Percentiles rank a stretch among this genome's conserved stretches.
These are phyloP conservation scores for Philonicus albiceps DNA, from an alignment of 2,888 invertebrate species.

Conservation along the genomic window DNA sequence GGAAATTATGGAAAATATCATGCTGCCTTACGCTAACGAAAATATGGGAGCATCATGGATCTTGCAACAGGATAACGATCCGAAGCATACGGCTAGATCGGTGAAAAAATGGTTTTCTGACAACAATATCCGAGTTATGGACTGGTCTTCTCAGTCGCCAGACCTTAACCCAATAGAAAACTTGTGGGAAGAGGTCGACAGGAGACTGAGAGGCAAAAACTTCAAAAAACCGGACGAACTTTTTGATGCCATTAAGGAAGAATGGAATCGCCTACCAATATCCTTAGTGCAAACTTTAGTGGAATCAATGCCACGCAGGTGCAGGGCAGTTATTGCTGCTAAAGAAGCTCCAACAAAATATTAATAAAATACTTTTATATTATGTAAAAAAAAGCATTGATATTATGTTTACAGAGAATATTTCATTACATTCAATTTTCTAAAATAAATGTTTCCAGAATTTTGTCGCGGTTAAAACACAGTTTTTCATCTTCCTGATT, in stretches of 20 bases:
- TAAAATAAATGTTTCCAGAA: not conserved
- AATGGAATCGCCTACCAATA: not conserved
- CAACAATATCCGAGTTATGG: not conserved
- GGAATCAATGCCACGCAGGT: not conserved
- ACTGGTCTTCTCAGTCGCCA: not conserved
- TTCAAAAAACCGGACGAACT: not conserved
- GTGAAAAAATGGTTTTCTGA: not conserved
- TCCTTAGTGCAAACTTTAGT: not conserved
- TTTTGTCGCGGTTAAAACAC: not conserved
- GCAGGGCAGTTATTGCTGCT: not conserved
- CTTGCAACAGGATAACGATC: not conserved
- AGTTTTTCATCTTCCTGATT: not conserved
- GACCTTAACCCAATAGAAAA: not conserved
- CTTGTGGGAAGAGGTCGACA: not conserved
- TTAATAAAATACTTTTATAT: not conserved
- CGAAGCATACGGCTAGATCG: not conserved
- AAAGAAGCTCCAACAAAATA: not conserved
- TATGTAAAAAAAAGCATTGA: not conserved
- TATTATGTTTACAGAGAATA: not conserved
- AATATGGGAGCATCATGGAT: not conserved
- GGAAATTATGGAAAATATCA: not conserved
- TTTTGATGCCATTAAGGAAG: not conserved
- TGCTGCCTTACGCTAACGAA: not conserved
- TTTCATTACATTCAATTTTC: not conserved
- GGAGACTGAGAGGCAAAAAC: not conserved